Percentiles rank a stretch among this genome's conserved stretches.
Evolutionary conservation across 2,888 invertebrate species (phyloP).

Genomic region (Lycophotia porphyrea): DNA sequence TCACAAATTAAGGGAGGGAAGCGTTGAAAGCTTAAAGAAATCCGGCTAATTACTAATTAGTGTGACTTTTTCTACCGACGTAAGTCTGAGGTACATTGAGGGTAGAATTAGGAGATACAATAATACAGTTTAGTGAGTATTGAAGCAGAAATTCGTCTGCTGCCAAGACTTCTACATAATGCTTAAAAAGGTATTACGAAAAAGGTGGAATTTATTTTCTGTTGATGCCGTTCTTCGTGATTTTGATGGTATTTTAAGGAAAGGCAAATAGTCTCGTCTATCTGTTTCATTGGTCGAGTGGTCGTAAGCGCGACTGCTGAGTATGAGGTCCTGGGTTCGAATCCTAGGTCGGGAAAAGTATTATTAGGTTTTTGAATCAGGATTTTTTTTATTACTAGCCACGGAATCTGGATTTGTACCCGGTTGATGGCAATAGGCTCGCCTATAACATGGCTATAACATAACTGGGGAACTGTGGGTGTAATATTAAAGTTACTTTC

Average conservation of each 20-base stretch:
- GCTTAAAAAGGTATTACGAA: slow-evolving; percentile 23
- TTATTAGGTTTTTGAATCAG: no score
- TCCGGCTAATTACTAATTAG: slow-evolving; percentile 65
- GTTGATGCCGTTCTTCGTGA: neutral
- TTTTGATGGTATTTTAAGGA: neutral
- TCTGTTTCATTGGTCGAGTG: no score
- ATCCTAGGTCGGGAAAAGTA: no score
- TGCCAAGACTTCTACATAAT: slow-evolving; percentile 40
- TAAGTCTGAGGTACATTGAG: slow-evolving; percentile 48
- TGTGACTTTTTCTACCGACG: slow-evolving; percentile 57
- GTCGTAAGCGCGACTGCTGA: no score
- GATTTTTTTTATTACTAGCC: no score
- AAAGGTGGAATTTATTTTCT: slow-evolving; percentile 14
- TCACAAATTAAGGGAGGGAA: slow-evolving; percentile 51
- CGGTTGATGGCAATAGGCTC: no score
- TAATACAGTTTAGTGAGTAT: slow-evolving; percentile 52
- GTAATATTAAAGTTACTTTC: no score
- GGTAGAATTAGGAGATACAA: slow-evolving; percentile 48
- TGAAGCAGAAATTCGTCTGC: slow-evolving; percentile 20
- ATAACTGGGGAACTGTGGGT: no score
- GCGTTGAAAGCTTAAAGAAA: slow-evolving; percentile 55
- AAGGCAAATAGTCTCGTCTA: neutral
- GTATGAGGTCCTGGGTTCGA: no score
- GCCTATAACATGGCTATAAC: no score
- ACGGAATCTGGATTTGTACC: no score